Conservation (phyloP, 2,888 invertebrate species). For the Entomobrya multifasciata region DNA sequence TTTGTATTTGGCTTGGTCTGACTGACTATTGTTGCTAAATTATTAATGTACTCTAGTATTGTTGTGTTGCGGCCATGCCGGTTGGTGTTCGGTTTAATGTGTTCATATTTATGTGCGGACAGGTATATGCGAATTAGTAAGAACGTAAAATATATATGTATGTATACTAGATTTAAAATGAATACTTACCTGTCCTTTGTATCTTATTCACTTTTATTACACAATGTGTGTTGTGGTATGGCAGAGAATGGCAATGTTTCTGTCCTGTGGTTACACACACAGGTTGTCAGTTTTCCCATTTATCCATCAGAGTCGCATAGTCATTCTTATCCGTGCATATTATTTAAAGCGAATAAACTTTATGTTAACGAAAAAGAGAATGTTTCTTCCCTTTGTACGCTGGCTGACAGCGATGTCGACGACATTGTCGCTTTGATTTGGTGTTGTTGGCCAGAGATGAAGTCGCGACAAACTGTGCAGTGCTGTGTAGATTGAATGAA, state of each 20-base stretch:
- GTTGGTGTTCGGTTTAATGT: slow-evolving; percentile 5
- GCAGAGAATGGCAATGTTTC: background rate
- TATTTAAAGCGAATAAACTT: background rate
- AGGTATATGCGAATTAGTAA: background rate
- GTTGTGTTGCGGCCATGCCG: slow-evolving; percentile 17
- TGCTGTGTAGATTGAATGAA: slow-evolving; percentile 21
- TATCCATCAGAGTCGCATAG: slow-evolving; percentile 23
- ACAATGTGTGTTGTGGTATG: background rate
- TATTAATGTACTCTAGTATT: slow-evolving; percentile 3
- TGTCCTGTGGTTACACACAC: slow-evolving; percentile 54
- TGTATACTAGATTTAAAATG: background rate
- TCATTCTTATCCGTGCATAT: background rate
- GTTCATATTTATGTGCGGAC: background rate
- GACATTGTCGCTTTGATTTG: slow-evolving; percentile 14
- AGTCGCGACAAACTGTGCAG: background rate
- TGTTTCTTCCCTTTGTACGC: background rate
- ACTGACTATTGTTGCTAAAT: slow-evolving; percentile 10
- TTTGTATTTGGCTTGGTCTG: slow-evolving; percentile 18
- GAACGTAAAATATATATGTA: no score
- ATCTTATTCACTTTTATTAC: no score
- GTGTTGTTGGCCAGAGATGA: background rate
- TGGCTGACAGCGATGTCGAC: slow-evolving; percentile 16
- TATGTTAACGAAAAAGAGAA: background rate
- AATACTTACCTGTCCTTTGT: background rate
- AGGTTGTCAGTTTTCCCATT: slow-evolving; percentile 53